Conservation (phyloP, 1,140 invertebrate genomes). For the Cryptotermes secundus region DNA sequence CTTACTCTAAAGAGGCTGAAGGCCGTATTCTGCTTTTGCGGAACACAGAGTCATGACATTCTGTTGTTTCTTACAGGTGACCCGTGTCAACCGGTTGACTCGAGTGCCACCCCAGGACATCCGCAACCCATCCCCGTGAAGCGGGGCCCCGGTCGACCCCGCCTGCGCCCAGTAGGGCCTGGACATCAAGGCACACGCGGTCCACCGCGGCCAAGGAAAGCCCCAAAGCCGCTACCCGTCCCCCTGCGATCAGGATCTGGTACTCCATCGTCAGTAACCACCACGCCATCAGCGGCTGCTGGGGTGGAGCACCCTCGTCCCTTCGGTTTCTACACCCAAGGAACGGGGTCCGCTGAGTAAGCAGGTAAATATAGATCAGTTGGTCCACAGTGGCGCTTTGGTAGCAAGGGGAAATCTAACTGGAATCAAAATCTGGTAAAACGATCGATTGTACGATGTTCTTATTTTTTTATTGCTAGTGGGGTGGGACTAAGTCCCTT, state of each 20-base stretch:
- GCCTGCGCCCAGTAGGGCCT: constrained; percentile 30
- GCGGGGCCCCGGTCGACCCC: constrained; percentile 25
- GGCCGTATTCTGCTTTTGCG: too few species aligned
- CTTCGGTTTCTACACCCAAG: constrained; percentile 30
- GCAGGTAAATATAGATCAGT: neutral
- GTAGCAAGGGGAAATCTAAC: too few species aligned
- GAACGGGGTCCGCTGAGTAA: neutral
- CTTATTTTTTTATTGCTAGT: too few species aligned
- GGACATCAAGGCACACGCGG: constrained; percentile 26
- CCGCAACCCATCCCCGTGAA: constrained; percentile 22
- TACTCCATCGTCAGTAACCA: neutral
- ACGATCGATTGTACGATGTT: too few species aligned
- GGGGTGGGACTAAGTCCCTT: too few species aligned
- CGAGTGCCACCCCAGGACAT: neutral
- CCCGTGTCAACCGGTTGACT: neutral
- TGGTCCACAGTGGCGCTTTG: too few species aligned
- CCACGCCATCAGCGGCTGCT: neutral
- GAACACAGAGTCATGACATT: too few species aligned
- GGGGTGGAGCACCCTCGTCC: neutral
- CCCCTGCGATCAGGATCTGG: constrained; percentile 25
- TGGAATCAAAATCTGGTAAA: too few species aligned
- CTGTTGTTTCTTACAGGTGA: neutral
- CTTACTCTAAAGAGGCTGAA: too few species aligned
- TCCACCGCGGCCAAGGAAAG: constrained; percentile 25
- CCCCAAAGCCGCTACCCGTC: constrained; percentile 30